Percentiles rank a stretch among this genome's conserved stretches.
Conservation (phyloP, 2,888 invertebrate genomes). For the Megamerina dolium region DNA sequence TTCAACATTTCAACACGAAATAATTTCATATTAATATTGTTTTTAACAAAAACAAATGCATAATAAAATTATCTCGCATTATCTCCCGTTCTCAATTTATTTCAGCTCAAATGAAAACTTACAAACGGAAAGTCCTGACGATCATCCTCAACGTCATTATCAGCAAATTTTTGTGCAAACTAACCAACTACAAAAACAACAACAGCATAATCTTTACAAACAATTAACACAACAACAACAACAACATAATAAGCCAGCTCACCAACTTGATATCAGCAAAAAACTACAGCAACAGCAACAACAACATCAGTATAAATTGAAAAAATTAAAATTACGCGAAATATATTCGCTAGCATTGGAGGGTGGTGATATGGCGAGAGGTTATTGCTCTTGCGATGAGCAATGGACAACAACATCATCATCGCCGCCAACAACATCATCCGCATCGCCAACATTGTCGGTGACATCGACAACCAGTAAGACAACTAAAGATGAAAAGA, state of each 20-base stretch:
- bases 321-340: constrained; percentile 36
- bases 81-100: constrained; percentile 14
- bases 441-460: constrained; percentile 16
- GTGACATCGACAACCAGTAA: constrained; percentile 13
- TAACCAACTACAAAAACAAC: constrained; percentile 10
- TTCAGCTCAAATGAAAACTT: constrained; percentile 38
- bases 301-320: constrained; percentile 27
- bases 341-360: constrained; percentile 38
- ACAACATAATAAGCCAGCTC: constrained; percentile 16
- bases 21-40: too few relatives aligned
- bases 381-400: constrained; percentile 43
- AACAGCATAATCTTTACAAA: constrained; percentile 19
- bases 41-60: too few relatives aligned
- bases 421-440: constrained; percentile 11
- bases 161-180: too few relatives aligned
- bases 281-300: constrained; percentile 17
- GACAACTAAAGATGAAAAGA: constrained; percentile 21
- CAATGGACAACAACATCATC: constrained; percentile 30
- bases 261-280: too few relatives aligned
- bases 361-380: constrained; percentile 39
- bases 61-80: too few relatives aligned
- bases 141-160: too few relatives aligned
- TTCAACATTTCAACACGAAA: too few relatives aligned
- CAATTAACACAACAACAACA: constrained; percentile 17
- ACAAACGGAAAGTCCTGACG: constrained; percentile 33